Evolutionary conservation across 1,140 invertebrate genomes (phyloP), one percentile per base, ranked within the genome.

Genomic region (Penaeus japonicus): DNA sequence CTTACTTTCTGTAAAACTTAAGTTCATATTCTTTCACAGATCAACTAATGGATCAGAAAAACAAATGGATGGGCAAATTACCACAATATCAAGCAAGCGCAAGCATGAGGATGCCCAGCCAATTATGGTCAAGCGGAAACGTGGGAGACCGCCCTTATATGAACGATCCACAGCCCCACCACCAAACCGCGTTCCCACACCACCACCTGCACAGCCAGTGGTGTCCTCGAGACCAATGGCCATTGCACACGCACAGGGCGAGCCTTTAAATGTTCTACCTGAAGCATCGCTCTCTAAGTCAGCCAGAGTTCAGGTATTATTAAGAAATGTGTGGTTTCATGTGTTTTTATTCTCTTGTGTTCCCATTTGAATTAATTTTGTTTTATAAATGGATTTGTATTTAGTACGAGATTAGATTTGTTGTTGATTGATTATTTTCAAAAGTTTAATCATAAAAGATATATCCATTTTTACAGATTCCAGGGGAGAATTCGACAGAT

Each of bases 81-180:
- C 65, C 4, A 20, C 85, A 20, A 15, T 86, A 35, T 32, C 86
- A 15, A 30, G 78, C 17, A 91, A 91, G 62, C 86, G 90, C 15
- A 91, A 91, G 75, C 77, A 87, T 2, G 91, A 90, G 17, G 83
- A 89, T 53, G 54, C 77, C 17, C 87, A 85, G 30, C 78, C 65
- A 22, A 30, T 62, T 32, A 54, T 78, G 7, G 80, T 89, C 81
- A 92, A 91, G 65, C 90, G 91, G 22, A 90, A 90, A 81, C 90
- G 91, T 32, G 91, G 91, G 53, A 85, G 91, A 22, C 91, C 91
- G 35, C 91, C 91, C 10, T n/a, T 91, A 30, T 90, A 91, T 30
- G 78, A 73, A 32, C 85, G 87, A n/a, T 62, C 39, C 10, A 17
- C 87, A 18, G 77, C 65, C 1, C 59, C 62, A 24, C 84, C 78